These are phyloP conservation scores for Steinernema hermaphroditum DNA, from an alignment of 2,888 invertebrate genomes.

Conservation along the genomic window DNA sequence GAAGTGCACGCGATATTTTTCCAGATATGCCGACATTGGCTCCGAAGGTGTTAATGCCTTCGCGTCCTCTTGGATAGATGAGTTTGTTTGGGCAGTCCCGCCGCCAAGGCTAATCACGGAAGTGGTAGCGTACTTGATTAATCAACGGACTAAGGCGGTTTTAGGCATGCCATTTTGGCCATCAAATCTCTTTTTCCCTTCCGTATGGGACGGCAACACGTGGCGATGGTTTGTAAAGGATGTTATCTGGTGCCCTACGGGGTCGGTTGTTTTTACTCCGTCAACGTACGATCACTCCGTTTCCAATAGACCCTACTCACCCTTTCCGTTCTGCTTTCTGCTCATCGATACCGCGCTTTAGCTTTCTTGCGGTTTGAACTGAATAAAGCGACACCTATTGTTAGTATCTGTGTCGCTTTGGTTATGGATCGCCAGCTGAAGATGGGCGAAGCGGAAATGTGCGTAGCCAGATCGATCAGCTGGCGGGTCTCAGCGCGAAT, in stretches of 20 bases:
- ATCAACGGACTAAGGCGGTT: neutral
- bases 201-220: neutral
- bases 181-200: neutral
- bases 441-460: too few species aligned
- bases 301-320: neutral
- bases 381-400: neutral
- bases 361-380: neutral
- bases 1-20: neutral
- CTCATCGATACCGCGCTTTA: neutral
- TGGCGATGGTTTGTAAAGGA: neutral
- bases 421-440: too few species aligned
- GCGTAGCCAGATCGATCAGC: too few species aligned
- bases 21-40: neutral
- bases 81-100: slow-evolving; percentile 7
- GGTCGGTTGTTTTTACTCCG: neutral
- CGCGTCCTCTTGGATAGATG: neutral
- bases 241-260: neutral
- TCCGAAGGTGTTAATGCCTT: neutral
- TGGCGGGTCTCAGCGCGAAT: too few species aligned
- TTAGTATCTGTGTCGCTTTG: too few species aligned
- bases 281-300: neutral
- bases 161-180: neutral
- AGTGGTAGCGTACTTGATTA: neutral
- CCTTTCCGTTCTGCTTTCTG: neutral
- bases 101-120: neutral